phyloP scores from a whole-genome alignment of 37 sponge, comb jelly and placozoan genomes.

The Ephydatia muelleri region DNA sequence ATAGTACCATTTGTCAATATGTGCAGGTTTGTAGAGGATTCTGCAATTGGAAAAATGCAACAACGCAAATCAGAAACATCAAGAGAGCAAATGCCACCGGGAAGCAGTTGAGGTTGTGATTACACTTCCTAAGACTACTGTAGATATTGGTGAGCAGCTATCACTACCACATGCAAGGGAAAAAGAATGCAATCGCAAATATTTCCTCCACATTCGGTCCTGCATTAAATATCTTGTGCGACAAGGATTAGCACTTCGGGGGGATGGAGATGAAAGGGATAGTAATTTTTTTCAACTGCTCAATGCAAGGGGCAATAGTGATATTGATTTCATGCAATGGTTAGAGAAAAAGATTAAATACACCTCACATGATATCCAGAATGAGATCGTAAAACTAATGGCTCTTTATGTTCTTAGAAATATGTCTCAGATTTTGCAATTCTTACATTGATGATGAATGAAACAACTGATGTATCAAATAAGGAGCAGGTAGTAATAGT shows the following conservation, averaged over 20 bases:
- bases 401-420: slow-evolving; percentile 29
- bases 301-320: too few species aligned
- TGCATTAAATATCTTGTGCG: too few species aligned
- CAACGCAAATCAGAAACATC: too few species aligned
- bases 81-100: too few species aligned
- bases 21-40: slow-evolving; percentile 39
- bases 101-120: too few species aligned
- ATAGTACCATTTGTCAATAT: too few species aligned
- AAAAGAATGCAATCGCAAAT: slow-evolving; percentile 37
- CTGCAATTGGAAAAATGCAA: slow-evolving; percentile 62
- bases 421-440: slow-evolving; percentile 11
- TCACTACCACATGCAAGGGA: slow-evolving; percentile 32
- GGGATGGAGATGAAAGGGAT: slow-evolving; percentile 27
- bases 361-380: slow-evolving; percentile 49
- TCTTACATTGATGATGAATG: slow-evolving; percentile 57
- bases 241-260: slow-evolving; percentile 39
- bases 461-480: slow-evolving; percentile 39
- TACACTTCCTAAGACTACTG: too few species aligned
- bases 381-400: slow-evolving; percentile 49
- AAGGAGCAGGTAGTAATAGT: slow-evolving; percentile 39
- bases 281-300: slow-evolving; percentile 33
- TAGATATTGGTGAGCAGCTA: too few species aligned
- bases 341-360: slow-evolving; percentile 36
- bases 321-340: slow-evolving; percentile 1
- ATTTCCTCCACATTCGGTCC: slow-evolving; percentile 33